These are phyloP conservation scores for Procambarus clarkii DNA, from an alignment of 1,140 invertebrate genomes.

Conservation along the genomic window DNA sequence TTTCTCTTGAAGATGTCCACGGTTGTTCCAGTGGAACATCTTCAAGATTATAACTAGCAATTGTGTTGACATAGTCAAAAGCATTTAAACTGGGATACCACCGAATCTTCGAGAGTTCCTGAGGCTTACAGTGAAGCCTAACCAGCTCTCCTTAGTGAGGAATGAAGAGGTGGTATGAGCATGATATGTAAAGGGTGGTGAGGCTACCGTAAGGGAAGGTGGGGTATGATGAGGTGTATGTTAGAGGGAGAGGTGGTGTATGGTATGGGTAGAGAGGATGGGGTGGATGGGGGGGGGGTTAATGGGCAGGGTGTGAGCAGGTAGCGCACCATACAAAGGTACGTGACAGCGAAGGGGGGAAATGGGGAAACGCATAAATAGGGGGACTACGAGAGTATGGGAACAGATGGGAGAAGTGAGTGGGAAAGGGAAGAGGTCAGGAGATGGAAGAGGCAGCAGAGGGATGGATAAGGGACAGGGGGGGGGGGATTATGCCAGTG, in stretches of 20 bases:
- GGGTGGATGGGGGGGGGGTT: background rate
- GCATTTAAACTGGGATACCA: too few species aligned
- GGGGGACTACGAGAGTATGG: background rate
- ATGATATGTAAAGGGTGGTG: too few species aligned
- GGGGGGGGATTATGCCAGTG: background rate
- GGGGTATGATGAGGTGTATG: background rate
- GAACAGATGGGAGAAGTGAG: background rate
- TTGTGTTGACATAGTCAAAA: too few species aligned
- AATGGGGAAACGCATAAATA: background rate
- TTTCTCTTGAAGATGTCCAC: too few species aligned
- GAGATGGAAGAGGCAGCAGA: background rate
- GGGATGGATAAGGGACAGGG: background rate
- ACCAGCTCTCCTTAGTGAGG: too few species aligned
- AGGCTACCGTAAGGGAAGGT: too few species aligned
- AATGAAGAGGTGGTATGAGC: too few species aligned
- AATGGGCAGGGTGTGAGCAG: background rate
- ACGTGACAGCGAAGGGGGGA: background rate
- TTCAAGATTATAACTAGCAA: too few species aligned
- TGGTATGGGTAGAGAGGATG: background rate
- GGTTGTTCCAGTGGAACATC: too few species aligned
- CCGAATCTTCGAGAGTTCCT: too few species aligned
- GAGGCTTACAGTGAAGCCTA: too few species aligned
- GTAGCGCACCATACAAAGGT: background rate
- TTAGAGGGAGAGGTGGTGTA: background rate
- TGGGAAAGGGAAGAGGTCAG: background rate